phyloP scores from a whole-genome alignment of 2,113 vertebrate species.

The Tretioscincus oriximinensis region DNA sequence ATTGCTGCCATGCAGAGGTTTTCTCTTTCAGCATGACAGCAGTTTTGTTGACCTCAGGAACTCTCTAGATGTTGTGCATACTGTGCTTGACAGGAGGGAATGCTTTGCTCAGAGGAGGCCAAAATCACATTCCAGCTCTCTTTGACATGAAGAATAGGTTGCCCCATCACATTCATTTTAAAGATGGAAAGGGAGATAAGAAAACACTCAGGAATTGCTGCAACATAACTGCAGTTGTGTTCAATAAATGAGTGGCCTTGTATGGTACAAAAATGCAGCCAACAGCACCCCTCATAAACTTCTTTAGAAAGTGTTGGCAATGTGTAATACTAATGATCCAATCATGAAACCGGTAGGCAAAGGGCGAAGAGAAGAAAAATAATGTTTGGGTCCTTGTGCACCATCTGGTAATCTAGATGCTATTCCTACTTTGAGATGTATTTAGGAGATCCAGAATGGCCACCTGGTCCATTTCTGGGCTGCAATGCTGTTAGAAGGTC shows the following conservation, averaged over 20 bases:
- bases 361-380: no score
- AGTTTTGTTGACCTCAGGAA: conserved; percentile 54
- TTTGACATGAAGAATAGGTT: conserved; percentile 53
- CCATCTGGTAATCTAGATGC: no score
- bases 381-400: no score
- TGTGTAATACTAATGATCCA: no score
- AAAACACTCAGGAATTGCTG: conserved; percentile 50
- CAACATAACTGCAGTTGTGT: conserved; percentile 56
- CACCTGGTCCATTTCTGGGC: no score
- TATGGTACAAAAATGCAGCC: neutral
- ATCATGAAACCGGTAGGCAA: no score
- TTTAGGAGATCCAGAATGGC: no score
- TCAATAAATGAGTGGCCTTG: conserved; percentile 43
- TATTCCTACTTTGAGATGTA: no score
- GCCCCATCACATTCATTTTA: conserved; percentile 59
- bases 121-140: conserved; percentile 64
- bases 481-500: no score
- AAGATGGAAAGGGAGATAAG: conserved; percentile 60
- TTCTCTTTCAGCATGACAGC: conserved; percentile 40
- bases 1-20: conserved; percentile 46
- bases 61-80: conserved; percentile 29
- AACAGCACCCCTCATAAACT: neutral
- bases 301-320: neutral
- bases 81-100: conserved; percentile 58
- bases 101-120: conserved; percentile 62